Evolutionary conservation across 1,140 invertebrate species (phyloP).

Genomic region (Pygmarrhopalites habei): DNA sequence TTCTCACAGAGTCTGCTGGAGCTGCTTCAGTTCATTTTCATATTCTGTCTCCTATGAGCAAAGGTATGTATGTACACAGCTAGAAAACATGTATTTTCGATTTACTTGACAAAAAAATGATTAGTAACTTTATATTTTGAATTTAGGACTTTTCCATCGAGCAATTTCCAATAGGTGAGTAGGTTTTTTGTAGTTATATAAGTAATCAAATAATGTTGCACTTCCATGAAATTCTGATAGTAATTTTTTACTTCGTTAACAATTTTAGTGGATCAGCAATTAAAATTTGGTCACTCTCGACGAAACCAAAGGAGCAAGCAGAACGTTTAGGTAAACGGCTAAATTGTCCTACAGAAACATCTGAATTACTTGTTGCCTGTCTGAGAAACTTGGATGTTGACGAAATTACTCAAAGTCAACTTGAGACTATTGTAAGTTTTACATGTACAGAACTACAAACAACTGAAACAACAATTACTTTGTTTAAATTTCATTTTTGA

Average conservation of each 20-base stretch:
- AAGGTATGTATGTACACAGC: conserved; percentile 23
- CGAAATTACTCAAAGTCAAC: conserved; percentile 16
- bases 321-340: conserved; percentile 51
- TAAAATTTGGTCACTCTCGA: conserved; percentile 65
- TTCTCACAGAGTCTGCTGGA: conserved; percentile 42
- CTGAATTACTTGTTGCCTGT: conserved; percentile 42
- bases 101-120: no score
- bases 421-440: conserved; percentile 15
- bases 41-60: conserved; percentile 17
- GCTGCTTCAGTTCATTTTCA: conserved; percentile 17
- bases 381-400: conserved; percentile 41
- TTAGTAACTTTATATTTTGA: no score
- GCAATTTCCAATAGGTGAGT: no score
- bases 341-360: conserved; percentile 53
- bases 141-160: no score
- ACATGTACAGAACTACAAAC: no score
- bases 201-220: no score
- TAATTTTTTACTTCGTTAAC: no score
- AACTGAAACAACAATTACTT: no score
- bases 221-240: no score
- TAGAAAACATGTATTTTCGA: no score
- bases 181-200: no score
- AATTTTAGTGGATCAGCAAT: conserved; percentile 55
- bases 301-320: conserved; percentile 54
- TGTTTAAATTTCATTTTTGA: no score